Conservation (phyloP, 2,797 vertebrate genomes). For the Huso huso region DNA sequence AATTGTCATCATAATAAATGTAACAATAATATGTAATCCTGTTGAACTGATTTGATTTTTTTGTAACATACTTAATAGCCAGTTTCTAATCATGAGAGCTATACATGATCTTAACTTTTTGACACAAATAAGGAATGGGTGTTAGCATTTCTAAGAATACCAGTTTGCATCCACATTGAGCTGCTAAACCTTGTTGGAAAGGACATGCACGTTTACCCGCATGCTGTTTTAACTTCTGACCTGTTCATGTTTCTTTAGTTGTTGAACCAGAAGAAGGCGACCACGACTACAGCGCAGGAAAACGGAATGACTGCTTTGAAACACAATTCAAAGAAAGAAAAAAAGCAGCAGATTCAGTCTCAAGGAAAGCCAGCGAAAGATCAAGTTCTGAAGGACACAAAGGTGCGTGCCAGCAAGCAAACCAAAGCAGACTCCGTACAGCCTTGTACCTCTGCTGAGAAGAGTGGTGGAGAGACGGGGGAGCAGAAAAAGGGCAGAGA, state of each 20-base stretch:
- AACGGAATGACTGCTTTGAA: slow-evolving; percentile 14
- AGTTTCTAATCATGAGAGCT: no score
- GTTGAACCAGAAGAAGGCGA: slow-evolving; percentile 33
- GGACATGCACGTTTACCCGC: no score
- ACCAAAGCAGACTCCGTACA: slow-evolving; percentile 13
- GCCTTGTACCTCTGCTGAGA: not conserved
- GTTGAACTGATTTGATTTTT: no score
- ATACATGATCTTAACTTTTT: no score
- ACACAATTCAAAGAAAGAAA: slow-evolving; percentile 6
- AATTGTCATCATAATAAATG: no score
- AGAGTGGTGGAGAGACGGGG: not conserved
- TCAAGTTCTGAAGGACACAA: not conserved
- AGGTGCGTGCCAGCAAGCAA: slow-evolving; percentile 15
- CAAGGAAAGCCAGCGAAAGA: slow-evolving; percentile 15
- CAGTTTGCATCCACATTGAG: no score
- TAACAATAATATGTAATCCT: no score
- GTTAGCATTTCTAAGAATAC: no score
- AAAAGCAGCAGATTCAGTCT: slow-evolving; percentile 13
- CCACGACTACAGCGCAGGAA: slow-evolving; percentile 27
- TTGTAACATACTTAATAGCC: no score
- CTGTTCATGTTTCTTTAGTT: slow-evolving; percentile 29
- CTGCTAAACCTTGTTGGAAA: no score
- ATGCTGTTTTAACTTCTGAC: not conserved
- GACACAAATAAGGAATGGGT: no score
- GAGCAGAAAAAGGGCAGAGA: slow-evolving; percentile 2